phyloP scores from a whole-genome alignment of 2,888 invertebrate species.

The Holacanthella duospinosa region DNA sequence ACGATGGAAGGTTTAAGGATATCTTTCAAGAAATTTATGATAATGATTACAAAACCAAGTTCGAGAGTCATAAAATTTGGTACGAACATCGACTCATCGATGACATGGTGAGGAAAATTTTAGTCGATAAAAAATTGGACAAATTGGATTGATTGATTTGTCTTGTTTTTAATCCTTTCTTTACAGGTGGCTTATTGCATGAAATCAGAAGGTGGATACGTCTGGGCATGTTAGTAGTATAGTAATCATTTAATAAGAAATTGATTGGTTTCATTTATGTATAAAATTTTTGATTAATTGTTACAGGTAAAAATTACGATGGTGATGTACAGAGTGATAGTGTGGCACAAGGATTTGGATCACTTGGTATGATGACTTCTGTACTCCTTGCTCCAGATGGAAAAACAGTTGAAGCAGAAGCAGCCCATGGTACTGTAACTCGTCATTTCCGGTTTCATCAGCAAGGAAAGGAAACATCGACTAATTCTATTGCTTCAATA shows the following conservation, averaged over 20 bases:
- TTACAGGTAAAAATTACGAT: conserved; percentile 99
- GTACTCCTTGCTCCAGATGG: conserved; percentile 94
- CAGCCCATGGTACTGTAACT: conserved; percentile 81
- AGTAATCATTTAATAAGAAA: background rate
- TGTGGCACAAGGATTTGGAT: conserved; percentile 73
- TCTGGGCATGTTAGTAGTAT: conserved; percentile 83
- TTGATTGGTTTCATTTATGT: no score
- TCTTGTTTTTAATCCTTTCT: background rate
- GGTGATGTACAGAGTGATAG: conserved; percentile 98
- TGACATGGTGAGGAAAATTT: conserved; percentile 62
- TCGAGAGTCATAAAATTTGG: conserved; percentile 74
- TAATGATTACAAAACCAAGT: conserved; percentile 69
- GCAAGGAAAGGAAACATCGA: conserved; percentile 95
- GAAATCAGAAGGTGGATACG: conserved; percentile 97
- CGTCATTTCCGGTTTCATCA: conserved; percentile 79
- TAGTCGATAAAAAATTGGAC: background rate
- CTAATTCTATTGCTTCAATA: conserved; percentile 97
- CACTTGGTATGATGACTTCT: conserved; percentile 95
- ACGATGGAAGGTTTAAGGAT: conserved; percentile 93
- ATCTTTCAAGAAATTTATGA: conserved; percentile 94
- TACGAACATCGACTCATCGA: conserved; percentile 90
- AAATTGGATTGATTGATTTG: background rate
- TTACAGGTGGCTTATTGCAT: conserved; percentile 75
- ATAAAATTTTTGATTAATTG: conserved; percentile 21
- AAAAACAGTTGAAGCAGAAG: conserved; percentile 94